Base-by-base conservation (phyloP, 2,888 invertebrate genomes). In the Philereme vetulata region DNA sequence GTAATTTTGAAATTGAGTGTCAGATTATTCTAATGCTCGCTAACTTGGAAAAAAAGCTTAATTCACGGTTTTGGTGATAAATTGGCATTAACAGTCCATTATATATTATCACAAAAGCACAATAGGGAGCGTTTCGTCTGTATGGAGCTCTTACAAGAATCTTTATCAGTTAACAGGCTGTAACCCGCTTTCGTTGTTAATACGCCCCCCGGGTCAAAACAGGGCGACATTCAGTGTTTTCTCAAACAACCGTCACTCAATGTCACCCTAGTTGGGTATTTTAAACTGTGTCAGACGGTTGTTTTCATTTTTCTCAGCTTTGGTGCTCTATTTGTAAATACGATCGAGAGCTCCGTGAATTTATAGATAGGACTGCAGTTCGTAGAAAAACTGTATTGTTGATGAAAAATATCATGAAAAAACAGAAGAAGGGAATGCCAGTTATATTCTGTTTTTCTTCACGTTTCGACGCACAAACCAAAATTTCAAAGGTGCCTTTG, bases 181-280 rank as follows among this genome's bases (percentile, higher is more conserved):
- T 10, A 5, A 53, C 52, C 54, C 40, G 56, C 46, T 51, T 53
- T 33, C 52, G 10, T 5, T 46, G 35, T 8, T 44, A 40, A 4
- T 46, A 10, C 7, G 35, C 5, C 34, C 33, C n/a, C n/a, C 21
- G 48, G 60, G 60, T 60, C 60, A 51, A 40, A 36, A 21, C 38
- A 36, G 57, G 52, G 5, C 38, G 54, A 64, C 62, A 61, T 66
- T 61, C 60, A 51, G 51, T 62, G 58, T 53, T 65, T 64, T 58
- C 67, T 64, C 64, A 45, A 67, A 60, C 63, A 50, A 66, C 72
- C 65, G 75, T 77, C 78, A 71, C 62, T 77, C 78, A 78, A 67
- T 69, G 76, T 75, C 78, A 68, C 55, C 63, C 65, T 49, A 59
- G 64, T 65, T 64, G 68, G 72, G 61, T 74, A 71, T 74, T 77